These are phyloP conservation scores for Lepus europaeus DNA, from an alignment of 2,113 vertebrate species.

Conservation along the genomic window DNA sequence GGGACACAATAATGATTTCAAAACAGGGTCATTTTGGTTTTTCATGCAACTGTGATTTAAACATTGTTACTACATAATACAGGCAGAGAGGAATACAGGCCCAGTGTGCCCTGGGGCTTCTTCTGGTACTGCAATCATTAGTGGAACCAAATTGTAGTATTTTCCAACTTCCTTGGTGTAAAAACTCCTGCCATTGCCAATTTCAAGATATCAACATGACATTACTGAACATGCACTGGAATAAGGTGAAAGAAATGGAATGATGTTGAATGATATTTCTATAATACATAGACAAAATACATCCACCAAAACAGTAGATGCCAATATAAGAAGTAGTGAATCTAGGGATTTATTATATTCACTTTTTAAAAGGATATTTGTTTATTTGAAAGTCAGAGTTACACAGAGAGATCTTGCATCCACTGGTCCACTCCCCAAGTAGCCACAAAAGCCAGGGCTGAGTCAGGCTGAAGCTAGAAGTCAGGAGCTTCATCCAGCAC, in stretches of 20 bases:
- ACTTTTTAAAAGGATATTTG: neutral
- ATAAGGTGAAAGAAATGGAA: neutral
- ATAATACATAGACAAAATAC: neutral
- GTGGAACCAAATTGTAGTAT: neutral
- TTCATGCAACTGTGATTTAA: neutral
- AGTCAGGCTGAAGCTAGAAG: too few species aligned
- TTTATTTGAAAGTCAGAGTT: too few species aligned
- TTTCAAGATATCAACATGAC: neutral
- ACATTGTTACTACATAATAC: fast-evolving
- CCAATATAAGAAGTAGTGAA: too few species aligned
- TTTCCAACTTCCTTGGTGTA: neutral
- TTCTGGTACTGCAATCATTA: neutral
- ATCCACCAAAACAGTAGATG: neutral
- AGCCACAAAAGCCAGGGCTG: too few species aligned
- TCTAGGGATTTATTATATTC: neutral
- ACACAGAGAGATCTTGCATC: too few species aligned
- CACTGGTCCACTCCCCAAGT: too few species aligned
- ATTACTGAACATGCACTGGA: neutral
- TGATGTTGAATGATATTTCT: neutral
- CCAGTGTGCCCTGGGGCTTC: neutral
- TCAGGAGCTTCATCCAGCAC: too few species aligned
- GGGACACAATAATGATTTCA: neutral
- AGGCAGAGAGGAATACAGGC: neutral
- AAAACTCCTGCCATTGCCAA: neutral
- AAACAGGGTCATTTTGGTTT: neutral